phyloP scores from a whole-genome alignment of 2,888 invertebrate genomes.

The Limnephilus marmoratus region DNA sequence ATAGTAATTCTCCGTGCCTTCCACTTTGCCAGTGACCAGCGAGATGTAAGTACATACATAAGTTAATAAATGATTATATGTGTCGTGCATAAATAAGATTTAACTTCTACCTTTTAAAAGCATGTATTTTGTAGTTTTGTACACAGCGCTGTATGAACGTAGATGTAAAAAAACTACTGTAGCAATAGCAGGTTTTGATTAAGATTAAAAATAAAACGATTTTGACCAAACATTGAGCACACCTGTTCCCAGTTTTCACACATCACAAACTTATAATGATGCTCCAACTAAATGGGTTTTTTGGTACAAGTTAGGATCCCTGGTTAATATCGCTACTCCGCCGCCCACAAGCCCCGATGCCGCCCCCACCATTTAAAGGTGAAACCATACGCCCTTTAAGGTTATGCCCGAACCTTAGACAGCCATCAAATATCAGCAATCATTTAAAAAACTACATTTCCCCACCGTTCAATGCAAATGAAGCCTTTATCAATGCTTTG shows the following conservation, averaged over 20 bases:
- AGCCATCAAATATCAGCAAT: background rate
- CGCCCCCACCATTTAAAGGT: conserved; percentile 19
- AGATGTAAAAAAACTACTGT: background rate
- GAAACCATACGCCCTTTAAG: conserved; percentile 26
- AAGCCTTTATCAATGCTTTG: background rate
- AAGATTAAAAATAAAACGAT: background rate
- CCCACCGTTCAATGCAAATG: background rate
- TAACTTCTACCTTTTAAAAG: background rate
- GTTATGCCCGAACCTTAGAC: background rate
- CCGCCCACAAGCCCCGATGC: background rate
- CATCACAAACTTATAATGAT: background rate
- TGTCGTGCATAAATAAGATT: background rate
- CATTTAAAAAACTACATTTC: background rate
- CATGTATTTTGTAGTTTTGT: background rate
- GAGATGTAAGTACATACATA: background rate
- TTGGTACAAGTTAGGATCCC: conserved; percentile 28
- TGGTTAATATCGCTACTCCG: conserved; percentile 9
- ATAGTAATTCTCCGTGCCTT: background rate
- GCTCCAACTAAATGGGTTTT: conserved; percentile 17
- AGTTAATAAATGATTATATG: background rate
- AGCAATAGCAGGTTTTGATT: background rate
- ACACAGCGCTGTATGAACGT: background rate
- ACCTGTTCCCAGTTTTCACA: background rate
- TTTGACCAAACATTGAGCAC: background rate
- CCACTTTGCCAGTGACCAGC: background rate